These are phyloP conservation scores for Heteromurus nitidus DNA, from an alignment of 2,888 invertebrate species.

Conservation along the genomic window DNA sequence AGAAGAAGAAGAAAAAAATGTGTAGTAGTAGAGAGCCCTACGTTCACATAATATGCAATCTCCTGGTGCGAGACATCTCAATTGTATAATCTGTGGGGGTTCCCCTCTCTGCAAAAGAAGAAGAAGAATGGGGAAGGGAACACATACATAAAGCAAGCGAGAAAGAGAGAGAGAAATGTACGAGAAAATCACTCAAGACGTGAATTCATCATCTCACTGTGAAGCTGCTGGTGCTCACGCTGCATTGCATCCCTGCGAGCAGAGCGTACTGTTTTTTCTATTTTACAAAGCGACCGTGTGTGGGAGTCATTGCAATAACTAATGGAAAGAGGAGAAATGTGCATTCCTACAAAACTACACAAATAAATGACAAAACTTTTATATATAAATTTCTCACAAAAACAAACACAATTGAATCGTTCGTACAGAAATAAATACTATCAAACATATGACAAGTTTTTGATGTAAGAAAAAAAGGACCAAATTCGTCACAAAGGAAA, in stretches of 20 bases:
- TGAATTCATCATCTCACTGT: conserved; percentile 69
- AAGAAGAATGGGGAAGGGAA: conserved; percentile 51
- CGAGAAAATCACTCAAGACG: conserved; percentile 68
- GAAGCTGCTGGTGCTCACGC: conserved; percentile 2
- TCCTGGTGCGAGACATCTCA: conserved; percentile 74
- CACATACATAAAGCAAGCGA: conserved; percentile 19
- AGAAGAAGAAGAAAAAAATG: too few relatives aligned
- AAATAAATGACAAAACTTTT: conserved; percentile 3
- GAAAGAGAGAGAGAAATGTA: conserved; percentile 56
- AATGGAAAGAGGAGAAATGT: not conserved
- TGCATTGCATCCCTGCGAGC: too few relatives aligned
- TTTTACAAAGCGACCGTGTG: conserved; percentile 34
- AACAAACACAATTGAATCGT: too few relatives aligned
- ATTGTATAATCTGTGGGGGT: conserved; percentile 73
- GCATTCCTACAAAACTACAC: not conserved
- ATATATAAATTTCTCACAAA: not conserved
- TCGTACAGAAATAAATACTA: too few relatives aligned
- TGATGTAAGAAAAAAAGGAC: too few relatives aligned
- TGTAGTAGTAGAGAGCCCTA: conserved; percentile 31
- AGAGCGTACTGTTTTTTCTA: not conserved
- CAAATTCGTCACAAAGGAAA: too few relatives aligned
- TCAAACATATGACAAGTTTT: too few relatives aligned
- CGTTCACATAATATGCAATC: conserved; percentile 63
- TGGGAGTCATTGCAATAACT: conserved; percentile 51
- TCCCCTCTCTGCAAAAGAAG: conserved; percentile 61